Conservation (phyloP, 2,113 vertebrate species). For the Chloropsis hardwickii region DNA sequence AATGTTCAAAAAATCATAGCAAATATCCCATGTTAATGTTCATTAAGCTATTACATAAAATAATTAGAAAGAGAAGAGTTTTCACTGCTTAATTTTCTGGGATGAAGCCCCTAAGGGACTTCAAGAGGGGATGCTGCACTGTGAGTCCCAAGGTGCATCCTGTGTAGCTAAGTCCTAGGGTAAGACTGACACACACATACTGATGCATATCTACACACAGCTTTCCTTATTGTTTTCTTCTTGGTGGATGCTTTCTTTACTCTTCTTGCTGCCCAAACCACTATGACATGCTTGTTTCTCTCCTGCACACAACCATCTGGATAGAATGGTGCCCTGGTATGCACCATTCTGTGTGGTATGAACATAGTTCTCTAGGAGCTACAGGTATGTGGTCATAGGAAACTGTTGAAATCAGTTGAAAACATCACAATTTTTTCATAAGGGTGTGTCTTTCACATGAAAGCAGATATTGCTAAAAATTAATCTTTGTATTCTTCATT, state of each 20-base stretch:
- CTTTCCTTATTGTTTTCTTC: background rate
- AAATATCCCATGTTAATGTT: background rate
- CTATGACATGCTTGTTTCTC: background rate
- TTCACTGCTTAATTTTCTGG: background rate
- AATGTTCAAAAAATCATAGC: background rate
- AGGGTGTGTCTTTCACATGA: background rate
- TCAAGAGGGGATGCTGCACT: background rate
- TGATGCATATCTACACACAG: background rate
- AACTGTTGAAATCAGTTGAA: background rate
- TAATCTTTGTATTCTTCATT: background rate
- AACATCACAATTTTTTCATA: background rate
- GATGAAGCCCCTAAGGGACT: background rate
- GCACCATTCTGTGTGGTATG: background rate
- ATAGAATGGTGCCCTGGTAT: background rate
- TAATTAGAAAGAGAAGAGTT: background rate
- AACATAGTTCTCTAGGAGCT: background rate
- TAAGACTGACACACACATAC: background rate
- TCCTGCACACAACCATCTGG: rapidly evolving
- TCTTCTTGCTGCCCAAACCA: background rate
- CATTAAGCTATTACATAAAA: background rate
- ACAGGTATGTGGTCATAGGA: background rate
- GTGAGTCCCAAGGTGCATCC: background rate
- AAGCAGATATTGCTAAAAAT: background rate
- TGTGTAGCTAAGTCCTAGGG: background rate
- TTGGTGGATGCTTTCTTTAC: background rate